phyloP scores from a whole-genome alignment of 1,140 invertebrate genomes.

The Philotrypesis tridentata region DNA sequence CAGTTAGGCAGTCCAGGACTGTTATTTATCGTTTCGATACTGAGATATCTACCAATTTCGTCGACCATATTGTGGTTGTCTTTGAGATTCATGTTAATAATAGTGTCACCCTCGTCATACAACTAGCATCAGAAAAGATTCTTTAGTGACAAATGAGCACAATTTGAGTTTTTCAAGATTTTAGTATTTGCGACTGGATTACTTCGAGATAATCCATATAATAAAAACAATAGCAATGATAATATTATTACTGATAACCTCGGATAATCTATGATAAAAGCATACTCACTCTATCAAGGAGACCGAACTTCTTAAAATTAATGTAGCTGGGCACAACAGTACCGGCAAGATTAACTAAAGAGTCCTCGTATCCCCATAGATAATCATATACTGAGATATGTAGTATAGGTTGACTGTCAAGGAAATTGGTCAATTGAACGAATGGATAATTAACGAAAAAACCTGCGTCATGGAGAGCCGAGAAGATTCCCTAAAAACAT shows the following conservation, averaged over 20 bases:
- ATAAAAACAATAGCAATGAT: too few relatives aligned
- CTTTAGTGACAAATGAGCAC: too few relatives aligned
- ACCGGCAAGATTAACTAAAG: conserved; percentile 80
- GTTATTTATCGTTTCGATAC: conserved; percentile 76
- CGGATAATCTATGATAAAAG: background rate
- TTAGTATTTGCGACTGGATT: too few relatives aligned
- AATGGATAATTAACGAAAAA: conserved; percentile 79
- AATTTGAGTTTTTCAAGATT: too few relatives aligned
- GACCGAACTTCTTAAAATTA: conserved; percentile 84
- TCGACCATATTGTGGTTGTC: conserved; percentile 67
- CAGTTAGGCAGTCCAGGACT: conserved; percentile 77
- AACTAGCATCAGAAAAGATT: conserved; percentile 70
- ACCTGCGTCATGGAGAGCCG: conserved; percentile 74
- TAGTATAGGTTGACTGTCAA: conserved; percentile 81
- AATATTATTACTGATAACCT: too few relatives aligned
- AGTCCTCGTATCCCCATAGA: conserved; percentile 91
- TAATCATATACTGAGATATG: conserved; percentile 83
- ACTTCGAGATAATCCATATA: too few relatives aligned
- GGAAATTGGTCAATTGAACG: conserved; percentile 76
- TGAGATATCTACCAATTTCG: conserved; percentile 68
- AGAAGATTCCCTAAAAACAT: conserved; percentile 78
- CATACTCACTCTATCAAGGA: conserved; percentile 86
- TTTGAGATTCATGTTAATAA: conserved; percentile 74
- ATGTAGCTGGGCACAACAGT: conserved; percentile 82
- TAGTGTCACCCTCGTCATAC: conserved; percentile 76